A percentile compares a stretch with the other conserved stretches of the same genome.
These are phyloP conservation scores for Drosophila nannoptera DNA, from an alignment of 1,140 invertebrate genomes.

Conservation along the genomic window DNA sequence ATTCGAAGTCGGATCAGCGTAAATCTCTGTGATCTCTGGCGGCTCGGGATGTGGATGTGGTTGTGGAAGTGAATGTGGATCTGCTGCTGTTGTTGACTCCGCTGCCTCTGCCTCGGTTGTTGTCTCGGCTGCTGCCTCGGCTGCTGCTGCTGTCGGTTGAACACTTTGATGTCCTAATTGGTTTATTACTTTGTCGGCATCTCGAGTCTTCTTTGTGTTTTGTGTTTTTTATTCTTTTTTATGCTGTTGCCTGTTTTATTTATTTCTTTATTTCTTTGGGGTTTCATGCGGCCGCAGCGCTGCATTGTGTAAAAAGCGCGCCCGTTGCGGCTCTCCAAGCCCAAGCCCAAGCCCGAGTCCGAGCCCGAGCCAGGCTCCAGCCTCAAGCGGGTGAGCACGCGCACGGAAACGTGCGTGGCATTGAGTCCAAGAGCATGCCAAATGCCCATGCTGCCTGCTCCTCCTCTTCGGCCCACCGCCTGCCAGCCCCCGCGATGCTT, in stretches of 20 bases:
- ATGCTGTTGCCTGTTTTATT: slow-evolving; percentile 75
- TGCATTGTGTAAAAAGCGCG: slow-evolving; percentile 52
- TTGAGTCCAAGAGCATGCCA: slow-evolving; percentile 23
- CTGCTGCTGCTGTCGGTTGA: slow-evolving; percentile 70
- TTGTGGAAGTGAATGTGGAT: slow-evolving; percentile 7
- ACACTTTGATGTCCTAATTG: slow-evolving; percentile 77
- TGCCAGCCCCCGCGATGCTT: slow-evolving; percentile 10
- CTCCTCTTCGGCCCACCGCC: neutral
- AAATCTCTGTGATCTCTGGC: slow-evolving; percentile 69
- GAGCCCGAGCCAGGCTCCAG: slow-evolving; percentile 24
- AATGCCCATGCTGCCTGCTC: neutral
- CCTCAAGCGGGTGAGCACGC: slow-evolving; percentile 61
- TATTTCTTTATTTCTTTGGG: slow-evolving; percentile 75
- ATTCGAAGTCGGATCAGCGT: slow-evolving; percentile 72
- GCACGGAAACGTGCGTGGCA: slow-evolving; percentile 39
- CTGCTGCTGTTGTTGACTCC: slow-evolving; percentile 14
- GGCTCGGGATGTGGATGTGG: no score
- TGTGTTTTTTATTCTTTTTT: slow-evolving; percentile 46
- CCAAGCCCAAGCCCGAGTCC: no score
- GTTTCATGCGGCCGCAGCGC: slow-evolving; percentile 57
- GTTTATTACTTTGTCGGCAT: slow-evolving; percentile 77
- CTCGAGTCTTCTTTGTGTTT: slow-evolving; percentile 65
- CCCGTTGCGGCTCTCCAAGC: slow-evolving; percentile 35
- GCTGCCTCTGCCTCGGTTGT: slow-evolving; percentile 11
- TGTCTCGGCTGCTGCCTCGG: slow-evolving; percentile 22